These are phyloP conservation scores for Malurus alboscapulatus DNA, from an alignment of 2,113 vertebrate genomes.

Conservation along the genomic window DNA sequence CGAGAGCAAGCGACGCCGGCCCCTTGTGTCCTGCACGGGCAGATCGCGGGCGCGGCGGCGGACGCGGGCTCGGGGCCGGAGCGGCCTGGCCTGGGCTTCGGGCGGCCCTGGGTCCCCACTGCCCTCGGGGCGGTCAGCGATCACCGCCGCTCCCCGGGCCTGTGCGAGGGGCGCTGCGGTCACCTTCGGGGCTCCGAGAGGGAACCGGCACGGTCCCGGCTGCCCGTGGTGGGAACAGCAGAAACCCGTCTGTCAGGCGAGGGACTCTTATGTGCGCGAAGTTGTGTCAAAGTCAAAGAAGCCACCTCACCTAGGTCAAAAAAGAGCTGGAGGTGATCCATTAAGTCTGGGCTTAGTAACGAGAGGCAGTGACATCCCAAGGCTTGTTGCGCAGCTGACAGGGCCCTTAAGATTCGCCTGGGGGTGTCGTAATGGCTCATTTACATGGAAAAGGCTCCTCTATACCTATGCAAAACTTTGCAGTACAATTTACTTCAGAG, in stretches of 20 bases:
- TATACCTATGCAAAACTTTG: conserved; percentile 13
- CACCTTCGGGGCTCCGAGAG: background rate
- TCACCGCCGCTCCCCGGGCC: background rate
- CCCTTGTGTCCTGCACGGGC: background rate
- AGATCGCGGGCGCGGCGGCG: background rate
- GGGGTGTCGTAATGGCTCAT: background rate
- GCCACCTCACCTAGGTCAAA: background rate
- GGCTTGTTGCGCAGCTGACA: conserved; percentile 18
- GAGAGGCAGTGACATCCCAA: background rate
- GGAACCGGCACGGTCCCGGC: background rate
- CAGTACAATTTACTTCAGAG: conserved; percentile 12
- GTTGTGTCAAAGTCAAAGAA: background rate
- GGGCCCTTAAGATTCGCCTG: background rate
- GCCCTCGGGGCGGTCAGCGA: background rate
- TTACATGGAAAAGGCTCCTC: conserved; percentile 39
- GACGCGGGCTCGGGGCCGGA: background rate
- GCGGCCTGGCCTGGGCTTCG: background rate
- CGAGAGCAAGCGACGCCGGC: background rate
- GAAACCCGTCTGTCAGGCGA: fast-evolving
- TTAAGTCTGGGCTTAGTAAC: background rate
- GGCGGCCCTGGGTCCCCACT: background rate
- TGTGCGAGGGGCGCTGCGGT: background rate
- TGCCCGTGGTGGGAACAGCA: fast-evolving
- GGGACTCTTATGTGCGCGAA: fast-evolving
- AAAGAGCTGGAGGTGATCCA: background rate